Evolutionary conservation across 1,140 invertebrate genomes (phyloP).

Genomic region (Macrocentrus cingulum): DNA sequence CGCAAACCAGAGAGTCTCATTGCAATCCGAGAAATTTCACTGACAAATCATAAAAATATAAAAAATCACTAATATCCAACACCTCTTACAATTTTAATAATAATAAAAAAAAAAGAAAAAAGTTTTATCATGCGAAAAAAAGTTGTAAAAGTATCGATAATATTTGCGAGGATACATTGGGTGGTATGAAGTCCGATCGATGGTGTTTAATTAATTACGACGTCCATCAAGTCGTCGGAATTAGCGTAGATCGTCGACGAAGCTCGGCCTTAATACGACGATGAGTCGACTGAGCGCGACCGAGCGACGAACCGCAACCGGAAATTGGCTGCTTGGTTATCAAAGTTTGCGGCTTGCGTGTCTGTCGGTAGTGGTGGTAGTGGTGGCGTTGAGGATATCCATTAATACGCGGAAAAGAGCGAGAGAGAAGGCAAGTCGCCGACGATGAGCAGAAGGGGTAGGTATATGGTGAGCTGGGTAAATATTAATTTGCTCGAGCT

Average conservation of each 20-base stretch:
- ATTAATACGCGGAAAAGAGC: constrained; percentile 54
- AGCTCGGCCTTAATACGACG: constrained; percentile 42
- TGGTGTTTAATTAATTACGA: constrained; percentile 41
- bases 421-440: constrained; percentile 39
- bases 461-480: constrained; percentile 46
- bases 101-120: too few relatives aligned
- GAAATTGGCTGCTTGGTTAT: constrained; percentile 59
- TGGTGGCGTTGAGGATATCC: constrained; percentile 42
- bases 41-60: too few relatives aligned
- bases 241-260: constrained; percentile 41
- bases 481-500: constrained; percentile 58
- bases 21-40: not conserved
- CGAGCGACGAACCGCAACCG: constrained; percentile 55
- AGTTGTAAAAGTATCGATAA: too few relatives aligned
- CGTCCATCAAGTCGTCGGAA: constrained; percentile 17
- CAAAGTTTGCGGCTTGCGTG: constrained; percentile 60
- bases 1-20: constrained; percentile 27
- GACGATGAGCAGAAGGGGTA: constrained; percentile 28
- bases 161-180: not conserved
- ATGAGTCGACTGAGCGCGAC: constrained; percentile 47
- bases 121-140: too few relatives aligned
- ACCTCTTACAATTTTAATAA: not conserved
- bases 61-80: too few relatives aligned
- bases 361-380: constrained; percentile 40
- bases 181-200: constrained; percentile 7